A percentile compares a stretch with the other conserved stretches of the same genome.
These are phyloP conservation scores for Megaustenia siamemsis DNA, from an alignment of 2,888 invertebrate species.

Conservation along the genomic window DNA sequence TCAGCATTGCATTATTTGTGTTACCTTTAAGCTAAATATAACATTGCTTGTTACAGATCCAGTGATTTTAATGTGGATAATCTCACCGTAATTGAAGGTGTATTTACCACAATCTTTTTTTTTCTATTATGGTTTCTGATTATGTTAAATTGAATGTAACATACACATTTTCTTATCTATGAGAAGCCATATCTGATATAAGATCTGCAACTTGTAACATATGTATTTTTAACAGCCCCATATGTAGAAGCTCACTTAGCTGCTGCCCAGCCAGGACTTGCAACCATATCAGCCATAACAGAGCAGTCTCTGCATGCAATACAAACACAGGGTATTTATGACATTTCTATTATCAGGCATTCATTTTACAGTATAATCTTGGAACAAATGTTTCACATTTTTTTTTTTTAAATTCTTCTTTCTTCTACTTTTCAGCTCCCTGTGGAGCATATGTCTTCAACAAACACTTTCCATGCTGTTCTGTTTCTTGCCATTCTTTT, in stretches of 20 bases:
- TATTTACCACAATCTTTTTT: not conserved
- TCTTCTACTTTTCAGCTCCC: too few relatives aligned
- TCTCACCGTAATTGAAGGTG: not conserved
- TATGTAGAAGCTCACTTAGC: slow-evolving; percentile 37
- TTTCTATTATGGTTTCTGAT: too few relatives aligned
- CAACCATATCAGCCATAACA: slow-evolving; percentile 26
- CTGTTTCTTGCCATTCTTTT: too few relatives aligned
- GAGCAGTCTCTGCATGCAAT: slow-evolving; percentile 43
- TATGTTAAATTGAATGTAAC: too few relatives aligned
- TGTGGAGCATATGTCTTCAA: too few relatives aligned
- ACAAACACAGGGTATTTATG: slow-evolving; percentile 25
- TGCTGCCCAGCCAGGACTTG: slow-evolving; percentile 26
- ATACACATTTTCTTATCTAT: not conserved
- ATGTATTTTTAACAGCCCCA: slow-evolving; percentile 17
- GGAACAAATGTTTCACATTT: not conserved
- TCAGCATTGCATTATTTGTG: too few relatives aligned
- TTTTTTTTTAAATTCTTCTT: too few relatives aligned
- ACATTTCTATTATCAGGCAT: not conserved
- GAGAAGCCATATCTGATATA: not conserved
- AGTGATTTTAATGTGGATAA: not conserved
- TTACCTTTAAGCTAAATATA: not conserved
- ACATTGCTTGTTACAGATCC: not conserved
- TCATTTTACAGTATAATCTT: not conserved
- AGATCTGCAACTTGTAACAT: not conserved
- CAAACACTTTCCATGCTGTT: too few relatives aligned